Base-by-base conservation (phyloP, 2,888 invertebrate species). In the Drosophila infuscata region DNA sequence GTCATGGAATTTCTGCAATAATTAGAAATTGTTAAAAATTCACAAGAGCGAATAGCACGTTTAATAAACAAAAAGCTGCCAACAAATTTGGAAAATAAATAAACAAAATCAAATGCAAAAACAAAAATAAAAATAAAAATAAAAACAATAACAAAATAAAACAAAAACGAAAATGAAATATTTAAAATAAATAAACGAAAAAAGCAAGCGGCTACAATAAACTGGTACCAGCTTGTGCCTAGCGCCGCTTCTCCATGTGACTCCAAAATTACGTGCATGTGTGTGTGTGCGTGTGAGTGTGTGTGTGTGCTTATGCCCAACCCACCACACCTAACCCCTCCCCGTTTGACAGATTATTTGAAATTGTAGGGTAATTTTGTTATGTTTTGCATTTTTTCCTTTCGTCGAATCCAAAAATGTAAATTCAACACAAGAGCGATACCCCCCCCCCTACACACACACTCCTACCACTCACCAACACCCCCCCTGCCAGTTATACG, bases 151-250 rank as follows among this genome's bases (percentile, higher is more conserved):
- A 64, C 29, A 25, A 66, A 67, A 67, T 66, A 38, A 61, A 65
- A 63, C 53, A 60, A 61, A 69, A 49, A 20, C 63, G 58, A 78
- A 78, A 79, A 79, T 63, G 63, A 59, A 74, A 76, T 75, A 75
- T 79, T 46, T 72, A 57, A 79, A 78, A 75, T 75, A 78, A 74
- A 78, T 69, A 72, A 63, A 76, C 59, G 72, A 70, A 76, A 80
- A 65, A 76, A 70, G 67, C 61, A 43, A 43, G 70, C 67, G 76
- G 76, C 73, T 67, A 64, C 80, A 70, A 74, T 61, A 78, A 87
- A 88, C 88, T 81, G 87, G 87, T 87, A 87, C 87, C 87, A 85
- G 87, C 72, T 87, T 77, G 87, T 87, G 87, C 88, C 87, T 89
- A 89, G 89, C 88, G 88, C 87, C 82, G 77, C 66, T 75, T 67